Base-by-base conservation (phyloP, 2,113 vertebrate species). In the Anarrhichthys ocellatus region DNA sequence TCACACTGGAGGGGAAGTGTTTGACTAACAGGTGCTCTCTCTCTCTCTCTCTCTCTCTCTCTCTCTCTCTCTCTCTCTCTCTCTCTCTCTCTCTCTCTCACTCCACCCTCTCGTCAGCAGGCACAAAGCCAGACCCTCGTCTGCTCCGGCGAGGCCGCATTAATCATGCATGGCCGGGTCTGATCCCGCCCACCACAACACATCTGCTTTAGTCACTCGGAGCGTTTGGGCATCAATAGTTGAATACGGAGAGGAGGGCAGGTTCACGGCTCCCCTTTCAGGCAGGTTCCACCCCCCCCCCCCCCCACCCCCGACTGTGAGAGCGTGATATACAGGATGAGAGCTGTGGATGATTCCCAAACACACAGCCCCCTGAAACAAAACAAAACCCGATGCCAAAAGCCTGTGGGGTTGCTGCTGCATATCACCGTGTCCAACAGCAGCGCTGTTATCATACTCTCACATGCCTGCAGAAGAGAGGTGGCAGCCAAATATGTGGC, bases 391-490 rank as follows among this genome's bases (percentile, higher is more conserved):
- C 68, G 2, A 84, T 92, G 93, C 92, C 91, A 94, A 91, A 9
- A 88, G 75, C 67, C 59, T 86, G 87, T 82, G 66, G 85, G 83
- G 78, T 32, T 38, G 54, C 50, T 34, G 59, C 74, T 75, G 80
- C 87, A 85, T 88, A 83, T 92, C 88, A 84, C 62, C 72, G 50
- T 89, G 93, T 93, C 91, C 87, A 87, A 81, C 89, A 85, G 86
- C 85, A 80, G 81, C 87, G 65, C 88, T 77, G 91, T 95, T 95
- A 94, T 95, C 94, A 73, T 84, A 32, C 90, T 84, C 88, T 85
- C 52, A 80, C 94, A 95, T 90, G 91, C 92, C 90, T 88, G 91
- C 87, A 85, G 85, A 90, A 80, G 63, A 79, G 73, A 87, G 58
- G 73, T 20, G 44, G 73, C 83, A 83, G 95, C 92, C 94, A 95